phyloP scores from a whole-genome alignment of 2,797 vertebrate genomes.

The Tokudaia muenninki region DNA sequence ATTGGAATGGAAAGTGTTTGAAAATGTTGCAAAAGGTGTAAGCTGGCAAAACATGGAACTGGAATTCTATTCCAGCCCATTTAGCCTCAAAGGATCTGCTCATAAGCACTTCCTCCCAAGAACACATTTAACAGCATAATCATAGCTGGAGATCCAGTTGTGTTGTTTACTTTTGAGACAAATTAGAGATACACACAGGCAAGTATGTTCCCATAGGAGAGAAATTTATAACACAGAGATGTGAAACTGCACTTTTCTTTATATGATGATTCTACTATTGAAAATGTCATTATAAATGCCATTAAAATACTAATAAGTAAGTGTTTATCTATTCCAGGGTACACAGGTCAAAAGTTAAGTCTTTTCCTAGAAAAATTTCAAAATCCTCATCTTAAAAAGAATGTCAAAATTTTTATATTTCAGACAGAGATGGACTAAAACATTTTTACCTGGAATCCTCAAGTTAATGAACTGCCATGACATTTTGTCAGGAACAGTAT shows the following conservation, averaged over 20 bases:
- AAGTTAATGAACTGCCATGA: background rate
- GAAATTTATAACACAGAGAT: background rate
- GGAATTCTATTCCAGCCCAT: background rate
- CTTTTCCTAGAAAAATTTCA: background rate
- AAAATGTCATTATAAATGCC: background rate
- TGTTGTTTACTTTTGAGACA: constrained; percentile 3
- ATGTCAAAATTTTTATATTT: background rate
- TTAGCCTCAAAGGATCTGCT: background rate
- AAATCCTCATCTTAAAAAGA: background rate
- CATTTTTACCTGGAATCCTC: background rate
- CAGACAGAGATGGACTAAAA: constrained; percentile 4
- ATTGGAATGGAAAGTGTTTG: background rate
- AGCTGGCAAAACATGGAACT: background rate
- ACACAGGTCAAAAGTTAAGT: background rate
- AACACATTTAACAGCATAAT: background rate
- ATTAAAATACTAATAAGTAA: background rate
- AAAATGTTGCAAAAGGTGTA: background rate
- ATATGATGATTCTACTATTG: background rate
- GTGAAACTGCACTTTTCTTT: background rate
- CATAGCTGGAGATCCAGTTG: background rate
- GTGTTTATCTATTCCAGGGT: too few species aligned
- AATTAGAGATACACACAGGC: background rate
- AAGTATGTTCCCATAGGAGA: background rate
- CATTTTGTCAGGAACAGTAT: background rate
- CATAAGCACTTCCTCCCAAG: background rate